Evolutionary conservation across 2,888 invertebrate genomes (phyloP).

Genomic region (Cheilosia scutellata): DNA sequence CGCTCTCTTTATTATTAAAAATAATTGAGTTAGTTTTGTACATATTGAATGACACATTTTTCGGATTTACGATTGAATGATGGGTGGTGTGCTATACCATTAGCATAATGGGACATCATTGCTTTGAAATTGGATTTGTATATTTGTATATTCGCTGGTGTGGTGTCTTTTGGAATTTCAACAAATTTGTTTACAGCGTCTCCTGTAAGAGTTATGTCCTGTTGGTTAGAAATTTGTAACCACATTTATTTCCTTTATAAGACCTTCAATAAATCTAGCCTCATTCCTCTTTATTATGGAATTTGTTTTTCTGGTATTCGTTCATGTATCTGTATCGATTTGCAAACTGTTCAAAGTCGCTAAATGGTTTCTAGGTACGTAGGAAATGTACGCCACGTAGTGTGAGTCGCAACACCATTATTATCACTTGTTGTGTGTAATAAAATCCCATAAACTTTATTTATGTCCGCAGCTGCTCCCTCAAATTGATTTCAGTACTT

Average conservation of each 20-base stretch:
- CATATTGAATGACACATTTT: conserved; percentile 33
- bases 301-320: background rate
- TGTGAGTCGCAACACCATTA: conserved; percentile 42
- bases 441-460: conserved; percentile 69
- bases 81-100: conserved; percentile 3
- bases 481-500: conserved; percentile 64
- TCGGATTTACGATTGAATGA: conserved; percentile 32
- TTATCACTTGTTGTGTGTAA: conserved; percentile 64
- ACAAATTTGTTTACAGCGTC: conserved; percentile 20
- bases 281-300: background rate
- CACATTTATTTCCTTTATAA: conserved; percentile 7
- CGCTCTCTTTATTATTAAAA: conserved; percentile 62
- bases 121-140: conserved; percentile 16
- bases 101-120: conserved; percentile 22
- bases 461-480: conserved; percentile 61
- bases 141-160: background rate
- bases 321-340: background rate
- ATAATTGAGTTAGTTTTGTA: conserved; percentile 58
- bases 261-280: conserved; percentile 37
- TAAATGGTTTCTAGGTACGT: conserved; percentile 26
- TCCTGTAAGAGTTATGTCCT: background rate
- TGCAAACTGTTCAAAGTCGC: conserved; percentile 27
- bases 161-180: background rate
- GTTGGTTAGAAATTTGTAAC: background rate
- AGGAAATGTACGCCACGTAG: background rate